phyloP scores from a whole-genome alignment of 2,888 invertebrate genomes.

The Corbicula japonica region DNA sequence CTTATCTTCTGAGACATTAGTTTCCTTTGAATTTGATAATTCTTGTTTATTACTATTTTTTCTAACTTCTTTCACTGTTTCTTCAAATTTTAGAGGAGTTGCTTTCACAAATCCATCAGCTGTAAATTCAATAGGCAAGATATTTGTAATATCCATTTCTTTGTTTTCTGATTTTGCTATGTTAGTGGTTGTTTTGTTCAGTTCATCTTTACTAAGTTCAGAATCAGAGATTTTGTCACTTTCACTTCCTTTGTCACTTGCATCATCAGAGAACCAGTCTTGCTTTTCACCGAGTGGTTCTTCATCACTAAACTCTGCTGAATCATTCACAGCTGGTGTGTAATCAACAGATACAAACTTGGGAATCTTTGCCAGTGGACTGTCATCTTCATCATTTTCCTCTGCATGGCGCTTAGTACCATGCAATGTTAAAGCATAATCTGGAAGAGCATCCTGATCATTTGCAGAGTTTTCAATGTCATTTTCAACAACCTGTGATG shows the following conservation, averaged over 20 bases:
- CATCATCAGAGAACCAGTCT: constrained; percentile 54
- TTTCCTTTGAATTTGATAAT: constrained; percentile 12
- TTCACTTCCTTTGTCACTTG: constrained; percentile 55
- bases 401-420: constrained; percentile 58
- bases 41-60: constrained; percentile 10
- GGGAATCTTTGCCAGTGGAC: constrained; percentile 57
- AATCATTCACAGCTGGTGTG: constrained; percentile 57
- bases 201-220: constrained; percentile 26
- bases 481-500: constrained; percentile 7
- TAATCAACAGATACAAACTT: constrained; percentile 63
- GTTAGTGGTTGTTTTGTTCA: neutral
- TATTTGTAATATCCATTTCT: constrained; percentile 14
- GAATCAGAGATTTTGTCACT: constrained; percentile 23
- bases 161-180: constrained; percentile 1
- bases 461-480: neutral
- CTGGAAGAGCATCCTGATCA: constrained; percentile 34
- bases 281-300: constrained; percentile 42
- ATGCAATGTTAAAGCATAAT: constrained; percentile 53
- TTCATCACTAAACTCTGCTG: constrained; percentile 69
- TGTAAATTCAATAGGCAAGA: constrained; percentile 63
- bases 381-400: constrained; percentile 47
- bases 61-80: neutral
- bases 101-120: constrained; percentile 61
- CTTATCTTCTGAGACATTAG: neutral
- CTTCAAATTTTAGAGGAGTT: neutral